Evolutionary conservation across 2,797 vertebrate genomes (phyloP), one percentile per base, ranked within the genome.

Genomic region (Anguilla pacifica): DNA sequence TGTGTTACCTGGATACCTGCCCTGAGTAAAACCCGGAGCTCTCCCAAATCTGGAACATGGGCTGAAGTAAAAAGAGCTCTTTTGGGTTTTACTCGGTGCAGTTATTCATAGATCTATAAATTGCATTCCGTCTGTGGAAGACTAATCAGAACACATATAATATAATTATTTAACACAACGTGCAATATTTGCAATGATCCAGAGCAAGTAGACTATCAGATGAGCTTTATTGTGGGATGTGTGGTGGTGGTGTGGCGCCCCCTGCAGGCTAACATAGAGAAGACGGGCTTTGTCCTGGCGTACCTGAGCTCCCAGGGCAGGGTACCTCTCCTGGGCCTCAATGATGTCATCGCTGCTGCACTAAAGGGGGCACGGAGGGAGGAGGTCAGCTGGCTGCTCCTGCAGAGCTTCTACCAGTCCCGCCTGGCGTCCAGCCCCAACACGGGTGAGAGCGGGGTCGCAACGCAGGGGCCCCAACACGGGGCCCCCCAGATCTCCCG

Each of bases 331-430:
- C 93, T 96, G 77, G 93, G 94, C 25, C 94, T 99, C 28, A 97
- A 92, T 82, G 96, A 97, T 0, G 9, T 98, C 86, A 97, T 99
- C 81, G 90, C 92, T 0, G 90, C 86, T 0, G 93, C 96, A 35
- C 85, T 96, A 1, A 91, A 90, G 0, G 94, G 90, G 95, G 94
- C 94, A 92, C 86, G 0, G 89, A 95, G 91, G 82, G 90, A 95
- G 93, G 88, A 87, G 0, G 91, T 98, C 25, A 94, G 95, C 85
- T 98, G 98, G 97, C 94, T 98, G 89, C 91, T 98, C 11, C 93
- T 98, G 86, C 97, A 98, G 87, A 90, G 95, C 17, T 96, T 99
- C 7, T 98, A 98, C 92, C 98, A 99, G 87, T 95, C 96, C 57
- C 96, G 97, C 17, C 95, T 98, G 53, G 92, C 95, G 6, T 93